Conservation (phyloP, 2,797 vertebrate genomes). For the Sciurus vulgaris region DNA sequence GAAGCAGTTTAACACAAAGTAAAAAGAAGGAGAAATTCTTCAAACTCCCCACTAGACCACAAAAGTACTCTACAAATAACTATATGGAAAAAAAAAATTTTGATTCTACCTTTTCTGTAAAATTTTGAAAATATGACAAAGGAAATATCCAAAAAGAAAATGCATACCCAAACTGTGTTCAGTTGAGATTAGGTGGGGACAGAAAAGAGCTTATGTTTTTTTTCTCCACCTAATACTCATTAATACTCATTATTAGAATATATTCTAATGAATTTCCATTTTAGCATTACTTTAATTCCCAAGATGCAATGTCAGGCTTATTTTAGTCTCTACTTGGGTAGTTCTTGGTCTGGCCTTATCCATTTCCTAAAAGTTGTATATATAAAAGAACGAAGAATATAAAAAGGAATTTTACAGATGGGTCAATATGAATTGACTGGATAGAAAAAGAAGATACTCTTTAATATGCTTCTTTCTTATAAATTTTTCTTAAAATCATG, state of each 20-base stretch:
- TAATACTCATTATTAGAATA: not conserved
- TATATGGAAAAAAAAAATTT: not conserved
- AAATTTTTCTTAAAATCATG: not conserved
- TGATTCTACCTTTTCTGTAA: not conserved
- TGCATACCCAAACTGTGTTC: not conserved
- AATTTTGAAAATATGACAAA: conserved; percentile 9
- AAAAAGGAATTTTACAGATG: not conserved
- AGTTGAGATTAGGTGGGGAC: not conserved
- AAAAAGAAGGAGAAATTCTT: not conserved
- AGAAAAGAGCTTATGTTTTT: not conserved
- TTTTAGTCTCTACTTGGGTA: not conserved
- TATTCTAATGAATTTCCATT: not conserved
- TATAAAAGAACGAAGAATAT: not conserved
- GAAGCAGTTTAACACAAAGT: not conserved
- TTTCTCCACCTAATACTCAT: not conserved
- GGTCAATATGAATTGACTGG: not conserved
- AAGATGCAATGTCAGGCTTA: not conserved
- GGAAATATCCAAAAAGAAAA: not conserved
- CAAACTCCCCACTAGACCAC: not conserved
- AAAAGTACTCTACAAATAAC: not conserved
- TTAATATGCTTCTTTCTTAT: not conserved
- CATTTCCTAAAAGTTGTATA: not conserved
- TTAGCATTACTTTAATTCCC: not conserved
- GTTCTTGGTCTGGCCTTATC: not conserved
- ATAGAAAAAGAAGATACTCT: not conserved